Percentiles rank a stretch among this genome's conserved stretches.
phyloP scores from a whole-genome alignment of 2,888 invertebrate genomes.

The Leptogaster cylindrica region DNA sequence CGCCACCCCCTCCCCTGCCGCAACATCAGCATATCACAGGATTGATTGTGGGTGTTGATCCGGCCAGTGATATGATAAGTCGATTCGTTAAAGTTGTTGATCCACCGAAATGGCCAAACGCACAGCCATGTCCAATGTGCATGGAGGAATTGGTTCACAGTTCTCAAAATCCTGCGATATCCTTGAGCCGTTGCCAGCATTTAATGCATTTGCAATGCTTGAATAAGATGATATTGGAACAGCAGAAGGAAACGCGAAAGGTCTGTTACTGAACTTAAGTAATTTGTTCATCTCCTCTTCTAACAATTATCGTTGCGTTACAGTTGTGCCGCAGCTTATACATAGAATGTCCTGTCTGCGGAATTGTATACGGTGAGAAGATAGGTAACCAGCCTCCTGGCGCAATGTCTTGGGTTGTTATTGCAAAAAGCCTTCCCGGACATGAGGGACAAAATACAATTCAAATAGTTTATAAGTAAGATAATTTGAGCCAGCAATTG shows the following conservation, averaged over 20 bases:
- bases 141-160: conserved; percentile 65
- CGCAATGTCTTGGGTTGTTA: conserved; percentile 80
- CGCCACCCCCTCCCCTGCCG: conserved; percentile 54
- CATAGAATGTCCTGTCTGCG: conserved; percentile 87
- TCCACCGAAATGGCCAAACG: conserved; percentile 70
- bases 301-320: too few species aligned
- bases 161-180: conserved; percentile 67
- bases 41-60: conserved; percentile 64
- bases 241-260: conserved; percentile 63
- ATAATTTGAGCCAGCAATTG: conserved; percentile 42
- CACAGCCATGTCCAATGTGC: conserved; percentile 76
- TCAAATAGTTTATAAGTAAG: conserved; percentile 82
- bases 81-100: conserved; percentile 73
- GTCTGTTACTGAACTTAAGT: conserved; percentile 51
- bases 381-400: conserved; percentile 82
- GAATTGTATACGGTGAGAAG: conserved; percentile 81
- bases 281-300: too few species aligned
- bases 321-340: conserved; percentile 67
- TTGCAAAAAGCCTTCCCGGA: conserved; percentile 74
- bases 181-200: conserved; percentile 77
- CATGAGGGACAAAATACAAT: conserved; percentile 72
- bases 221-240: conserved; percentile 74
- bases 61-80: conserved; percentile 67
- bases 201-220: conserved; percentile 82
- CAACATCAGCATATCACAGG: conserved; percentile 59